phyloP scores from a whole-genome alignment of 2,113 vertebrate species.

The Emydura subglobosa region DNA sequence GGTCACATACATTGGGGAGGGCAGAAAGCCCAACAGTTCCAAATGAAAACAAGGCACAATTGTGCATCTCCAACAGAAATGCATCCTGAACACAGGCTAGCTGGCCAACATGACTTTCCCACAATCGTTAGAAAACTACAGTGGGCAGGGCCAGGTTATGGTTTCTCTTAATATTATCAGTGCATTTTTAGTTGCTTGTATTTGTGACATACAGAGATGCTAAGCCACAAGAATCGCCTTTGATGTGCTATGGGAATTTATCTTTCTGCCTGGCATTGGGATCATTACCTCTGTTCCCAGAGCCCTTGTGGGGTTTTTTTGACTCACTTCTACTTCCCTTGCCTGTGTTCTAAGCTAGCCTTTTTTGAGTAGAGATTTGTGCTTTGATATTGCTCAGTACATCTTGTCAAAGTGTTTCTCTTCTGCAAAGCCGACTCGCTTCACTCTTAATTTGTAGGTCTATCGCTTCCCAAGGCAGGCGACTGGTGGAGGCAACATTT shows the following conservation, averaged over 20 bases:
- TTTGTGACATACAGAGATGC: not conserved
- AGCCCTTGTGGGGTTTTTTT: not conserved
- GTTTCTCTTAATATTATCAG: fast-evolving
- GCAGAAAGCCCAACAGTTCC: not conserved
- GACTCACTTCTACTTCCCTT: not conserved
- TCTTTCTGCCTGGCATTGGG: not conserved
- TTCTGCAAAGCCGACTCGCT: conserved; percentile 38
- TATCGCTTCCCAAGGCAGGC: conserved; percentile 23
- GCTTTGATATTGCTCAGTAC: conserved; percentile 47
- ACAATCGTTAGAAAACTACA: not conserved
- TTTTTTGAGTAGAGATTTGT: conserved; percentile 28
- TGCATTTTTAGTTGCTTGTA: not conserved
- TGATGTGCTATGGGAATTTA: not conserved
- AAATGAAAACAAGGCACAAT: not conserved
- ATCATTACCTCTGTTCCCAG: not conserved
- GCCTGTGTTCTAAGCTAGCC: not conserved
- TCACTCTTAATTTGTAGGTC: conserved; percentile 20
- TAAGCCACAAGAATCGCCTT: not conserved
- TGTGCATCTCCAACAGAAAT: not conserved
- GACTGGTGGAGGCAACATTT: not conserved
- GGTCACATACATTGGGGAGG: not conserved
- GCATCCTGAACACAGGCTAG: not conserved
- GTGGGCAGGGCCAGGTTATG: not conserved
- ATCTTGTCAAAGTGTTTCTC: conserved; percentile 48
- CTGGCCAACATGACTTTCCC: not conserved